Base-by-base conservation (phyloP, 2,888 invertebrate genomes). In the Dasypolia templi region DNA sequence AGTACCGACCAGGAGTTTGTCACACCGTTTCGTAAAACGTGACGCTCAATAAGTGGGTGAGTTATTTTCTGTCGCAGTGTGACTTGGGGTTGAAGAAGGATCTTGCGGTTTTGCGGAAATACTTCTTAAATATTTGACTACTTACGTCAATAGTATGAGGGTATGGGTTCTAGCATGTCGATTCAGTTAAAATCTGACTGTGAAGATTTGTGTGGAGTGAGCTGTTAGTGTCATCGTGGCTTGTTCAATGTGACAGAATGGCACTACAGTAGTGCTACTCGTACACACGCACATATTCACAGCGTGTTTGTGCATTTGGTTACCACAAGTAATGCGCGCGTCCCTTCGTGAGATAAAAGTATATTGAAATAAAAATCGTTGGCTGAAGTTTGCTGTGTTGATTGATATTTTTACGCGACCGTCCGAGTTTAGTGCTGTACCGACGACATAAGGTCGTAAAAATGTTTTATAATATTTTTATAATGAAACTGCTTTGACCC, bases 371-470 rank as follows among this genome's bases (percentile, higher is more conserved):
- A 83, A 67, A 77, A 66, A 63, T 77, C 56, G 42, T 77, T 55
- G 42, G 42, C 65, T 56, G 53, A 53, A 78, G 66, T 75, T 55
- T 58, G 62, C 32, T 72, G 39, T n/a, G 42, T 35, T 82, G 81
- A 80, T 84, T 80, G 82, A 79, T 67, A 80, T 86, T 86, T 85
- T 86, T 80, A 84, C 65, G 75, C 44, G 63, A 66, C 65, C n/a
- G 64, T 77, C 62, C 64, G 17, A 53, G 11, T 82, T 71, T 49
- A 55, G 53, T 66, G 19, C 64, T 19, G 51, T 19, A 12, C 56
- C 5, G 12, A 79, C 4, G 11, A 79, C 72, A 72, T 62, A 11
- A 17, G 63, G 32, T 70, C 69, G 63, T 82, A 81, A 84, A 86
- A 81, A 68, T 71, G 62, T 39, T 70, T 35, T 70, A 72, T 70